Percentiles rank a stretch among this genome's conserved stretches.
Conservation (phyloP, 2,113 vertebrate species). For the Dicerorhinus sumatrensis region DNA sequence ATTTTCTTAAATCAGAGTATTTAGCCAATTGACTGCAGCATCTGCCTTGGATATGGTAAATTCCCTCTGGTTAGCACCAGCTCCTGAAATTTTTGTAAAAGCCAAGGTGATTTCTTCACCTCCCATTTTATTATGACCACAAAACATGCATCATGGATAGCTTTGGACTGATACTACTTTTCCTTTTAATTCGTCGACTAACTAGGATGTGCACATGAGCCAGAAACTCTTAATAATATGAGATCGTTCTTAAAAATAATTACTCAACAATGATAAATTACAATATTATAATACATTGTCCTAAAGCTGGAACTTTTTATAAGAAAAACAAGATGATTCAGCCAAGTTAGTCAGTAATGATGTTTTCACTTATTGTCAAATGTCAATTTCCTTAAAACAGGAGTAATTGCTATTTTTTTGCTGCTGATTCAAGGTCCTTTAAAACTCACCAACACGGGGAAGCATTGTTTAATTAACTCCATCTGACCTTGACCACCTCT, state of each 20-base stretch:
- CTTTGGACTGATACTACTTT: not conserved
- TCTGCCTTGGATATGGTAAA: not conserved
- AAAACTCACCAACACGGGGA: not conserved
- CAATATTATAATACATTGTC: not conserved
- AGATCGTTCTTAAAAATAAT: not conserved
- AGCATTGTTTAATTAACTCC: conserved; percentile 36
- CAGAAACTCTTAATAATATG: not conserved
- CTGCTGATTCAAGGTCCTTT: not conserved
- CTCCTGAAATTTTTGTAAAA: not conserved
- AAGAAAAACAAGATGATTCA: not conserved
- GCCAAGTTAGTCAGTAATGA: not conserved
- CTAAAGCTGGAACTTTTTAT: not conserved
- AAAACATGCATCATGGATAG: not conserved
- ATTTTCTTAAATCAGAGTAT: not conserved
- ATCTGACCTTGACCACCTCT: not conserved
- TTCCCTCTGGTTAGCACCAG: not conserved
- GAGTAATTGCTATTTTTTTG: not conserved
- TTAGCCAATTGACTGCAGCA: not conserved
- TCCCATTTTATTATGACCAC: not conserved
- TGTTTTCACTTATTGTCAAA: not conserved
- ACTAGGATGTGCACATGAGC: not conserved
- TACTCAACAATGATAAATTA: not conserved
- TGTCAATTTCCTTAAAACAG: not conserved
- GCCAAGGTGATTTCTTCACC: not conserved
- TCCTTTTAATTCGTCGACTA: not conserved